Percentiles rank a stretch among this genome's conserved stretches.
Conservation (phyloP, 92 coral and sea anemone species). For the Muricea muricata region DNA sequence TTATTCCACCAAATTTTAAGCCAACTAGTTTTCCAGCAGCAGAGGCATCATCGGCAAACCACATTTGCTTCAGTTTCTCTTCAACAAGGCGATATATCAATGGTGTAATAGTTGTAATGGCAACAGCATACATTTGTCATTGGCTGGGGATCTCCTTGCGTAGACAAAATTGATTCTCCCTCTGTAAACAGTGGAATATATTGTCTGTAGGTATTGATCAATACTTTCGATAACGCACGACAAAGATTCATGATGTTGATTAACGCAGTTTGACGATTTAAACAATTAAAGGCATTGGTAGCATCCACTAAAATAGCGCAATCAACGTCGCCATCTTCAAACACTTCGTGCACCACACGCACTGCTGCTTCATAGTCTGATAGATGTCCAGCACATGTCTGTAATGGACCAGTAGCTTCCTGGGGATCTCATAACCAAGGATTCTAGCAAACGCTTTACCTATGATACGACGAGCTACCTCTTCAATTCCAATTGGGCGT, state of each 20-base stretch:
- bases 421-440: not conserved
- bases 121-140: slow-evolving; percentile 15
- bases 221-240: slow-evolving; percentile 12
- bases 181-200: slow-evolving; percentile 12
- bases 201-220: slow-evolving; percentile 22
- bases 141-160: slow-evolving; percentile 1
- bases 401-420: slow-evolving; percentile 20
- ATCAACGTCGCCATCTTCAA: not conserved
- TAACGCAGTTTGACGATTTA: slow-evolving; percentile 11
- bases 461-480: slow-evolving; percentile 3
- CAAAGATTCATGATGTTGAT: not conserved
- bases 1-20: slow-evolving; percentile 1
- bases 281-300: slow-evolving; percentile 4
- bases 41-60: slow-evolving; percentile 12
- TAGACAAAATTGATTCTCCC: not conserved
- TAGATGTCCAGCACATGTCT: slow-evolving; percentile 27
- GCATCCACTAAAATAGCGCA: slow-evolving; percentile 25
- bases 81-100: not conserved
- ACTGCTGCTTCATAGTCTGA: slow-evolving; percentile 15
- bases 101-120: not conserved
- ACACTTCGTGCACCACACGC: not conserved
- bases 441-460: slow-evolving; percentile 14
- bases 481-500: slow-evolving; percentile 24
- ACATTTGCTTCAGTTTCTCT: not conserved
- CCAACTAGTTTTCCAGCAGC: slow-evolving; percentile 4